phyloP scores from a whole-genome alignment of 2,797 vertebrate genomes.

The Sibirionetta formosa region DNA sequence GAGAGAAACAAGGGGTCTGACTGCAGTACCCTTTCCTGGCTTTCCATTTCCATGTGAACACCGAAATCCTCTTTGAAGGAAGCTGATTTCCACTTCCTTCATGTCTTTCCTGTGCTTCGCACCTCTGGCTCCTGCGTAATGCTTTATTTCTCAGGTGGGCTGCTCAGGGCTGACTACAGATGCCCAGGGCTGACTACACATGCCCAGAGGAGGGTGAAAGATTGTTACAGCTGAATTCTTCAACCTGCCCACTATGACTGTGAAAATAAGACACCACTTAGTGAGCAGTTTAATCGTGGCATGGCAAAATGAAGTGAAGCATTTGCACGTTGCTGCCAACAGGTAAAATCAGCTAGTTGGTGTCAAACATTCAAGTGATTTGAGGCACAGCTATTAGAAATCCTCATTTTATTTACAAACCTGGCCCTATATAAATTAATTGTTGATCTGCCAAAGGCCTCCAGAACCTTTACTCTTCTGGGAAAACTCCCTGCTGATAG shows the following conservation, averaged over 20 bases:
- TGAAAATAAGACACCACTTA: not conserved
- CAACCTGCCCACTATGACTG: not conserved
- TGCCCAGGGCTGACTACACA: not conserved
- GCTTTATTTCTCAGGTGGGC: not conserved
- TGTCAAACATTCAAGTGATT: not conserved
- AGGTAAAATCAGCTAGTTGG: not conserved
- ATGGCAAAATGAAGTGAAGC: not conserved
- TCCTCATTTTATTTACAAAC: not conserved
- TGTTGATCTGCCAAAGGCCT: not conserved
- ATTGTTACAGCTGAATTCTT: not conserved
- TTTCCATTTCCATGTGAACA: no score
- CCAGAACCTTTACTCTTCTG: not conserved
- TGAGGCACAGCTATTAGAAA: not conserved
- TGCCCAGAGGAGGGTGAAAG: not conserved
- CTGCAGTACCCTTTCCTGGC: not conserved
- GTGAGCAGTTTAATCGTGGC: not conserved
- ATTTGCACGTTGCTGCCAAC: not conserved
- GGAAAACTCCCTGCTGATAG: not conserved
- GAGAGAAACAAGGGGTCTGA: not conserved
- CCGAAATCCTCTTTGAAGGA: not conserved
- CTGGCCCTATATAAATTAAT: not conserved
- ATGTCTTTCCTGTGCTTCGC: not conserved
- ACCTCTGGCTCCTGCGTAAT: not conserved
- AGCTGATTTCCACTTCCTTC: not conserved
- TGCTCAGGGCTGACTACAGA: not conserved